A percentile compares a stretch with the other conserved stretches of the same genome.
These are phyloP conservation scores for Xerus rutilus DNA, from an alignment of 2,797 vertebrate genomes.

Conservation along the genomic window DNA sequence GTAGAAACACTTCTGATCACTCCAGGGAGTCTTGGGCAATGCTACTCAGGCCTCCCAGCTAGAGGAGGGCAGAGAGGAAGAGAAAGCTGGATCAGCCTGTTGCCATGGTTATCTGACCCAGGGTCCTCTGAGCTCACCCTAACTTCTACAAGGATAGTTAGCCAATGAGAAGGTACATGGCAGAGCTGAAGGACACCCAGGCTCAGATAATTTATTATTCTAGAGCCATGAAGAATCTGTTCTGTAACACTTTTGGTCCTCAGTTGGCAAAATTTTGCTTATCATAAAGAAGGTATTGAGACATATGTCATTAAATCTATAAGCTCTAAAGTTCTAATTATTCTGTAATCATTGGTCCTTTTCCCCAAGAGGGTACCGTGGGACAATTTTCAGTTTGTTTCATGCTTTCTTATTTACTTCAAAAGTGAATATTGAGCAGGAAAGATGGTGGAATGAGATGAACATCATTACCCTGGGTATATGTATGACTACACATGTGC, in stretches of 20 bases:
- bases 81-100: not conserved
- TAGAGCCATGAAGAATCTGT: not conserved
- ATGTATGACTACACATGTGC: no score
- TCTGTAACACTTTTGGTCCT: not conserved
- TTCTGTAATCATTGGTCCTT: not conserved
- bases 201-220: not conserved
- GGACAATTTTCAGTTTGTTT: not conserved
- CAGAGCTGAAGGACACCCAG: not conserved
- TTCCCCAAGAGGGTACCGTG: not conserved
- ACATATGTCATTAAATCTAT: not conserved
- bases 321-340: not conserved
- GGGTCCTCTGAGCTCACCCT: constrained; percentile 39
- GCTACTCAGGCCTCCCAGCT: constrained; percentile 71
- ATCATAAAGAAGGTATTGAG: not conserved
- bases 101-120: constrained; percentile 72
- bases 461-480: no score
- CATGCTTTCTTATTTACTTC: not conserved
- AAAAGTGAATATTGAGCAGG: not conserved
- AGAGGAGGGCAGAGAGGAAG: constrained; percentile 48
- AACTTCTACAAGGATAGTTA: not conserved
- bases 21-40: constrained; percentile 71
- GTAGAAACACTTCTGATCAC: not conserved
- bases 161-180: constrained; percentile 29
- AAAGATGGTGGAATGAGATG: no score
- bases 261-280: not conserved